Percentiles rank a stretch among this genome's conserved stretches.
phyloP scores from a whole-genome alignment of 1,140 invertebrate species.

The Agraylea sexmaculata region DNA sequence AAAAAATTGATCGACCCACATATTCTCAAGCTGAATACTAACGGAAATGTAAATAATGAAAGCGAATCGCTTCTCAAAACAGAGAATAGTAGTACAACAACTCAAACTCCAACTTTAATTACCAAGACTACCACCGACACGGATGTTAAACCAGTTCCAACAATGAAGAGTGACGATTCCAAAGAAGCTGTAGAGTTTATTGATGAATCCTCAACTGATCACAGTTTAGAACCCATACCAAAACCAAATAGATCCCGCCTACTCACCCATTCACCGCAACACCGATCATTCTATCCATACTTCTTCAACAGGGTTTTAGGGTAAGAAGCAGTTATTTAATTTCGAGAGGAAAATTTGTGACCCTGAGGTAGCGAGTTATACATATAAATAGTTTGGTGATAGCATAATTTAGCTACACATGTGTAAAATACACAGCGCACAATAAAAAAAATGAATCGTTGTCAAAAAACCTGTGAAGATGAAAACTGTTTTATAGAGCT shows the following conservation, averaged over 20 bases:
- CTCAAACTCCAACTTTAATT: conserved; percentile 1
- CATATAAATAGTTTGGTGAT: too few species aligned
- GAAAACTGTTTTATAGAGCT: too few species aligned
- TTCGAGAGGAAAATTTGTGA: too few species aligned
- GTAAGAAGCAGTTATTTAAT: conserved; percentile 11
- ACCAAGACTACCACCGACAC: background rate
- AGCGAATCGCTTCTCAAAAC: conserved; percentile 12
- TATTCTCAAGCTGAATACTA: conserved; percentile 18
- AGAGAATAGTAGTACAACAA: background rate
- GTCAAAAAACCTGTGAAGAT: too few species aligned
- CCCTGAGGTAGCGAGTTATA: too few species aligned
- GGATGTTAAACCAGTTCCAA: conserved; percentile 2
- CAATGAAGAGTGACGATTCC: conserved; percentile 3
- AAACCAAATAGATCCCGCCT: conserved; percentile 19
- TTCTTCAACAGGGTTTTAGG: conserved; percentile 21
- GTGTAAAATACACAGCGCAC: too few species aligned
- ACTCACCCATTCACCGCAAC: conserved; percentile 18
- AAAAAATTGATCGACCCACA: conserved; percentile 20
- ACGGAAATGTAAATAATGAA: conserved; percentile 15
- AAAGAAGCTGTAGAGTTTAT: too few species aligned
- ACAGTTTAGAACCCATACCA: conserved; percentile 15
- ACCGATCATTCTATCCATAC: conserved; percentile 21
- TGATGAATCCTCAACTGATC: conserved; percentile 5
- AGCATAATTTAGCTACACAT: too few species aligned
- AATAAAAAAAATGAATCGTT: too few species aligned